A percentile compares a stretch with the other conserved stretches of the same genome.
Conservation (phyloP, 2,113 vertebrate species). For the Lagopus leucura region DNA sequence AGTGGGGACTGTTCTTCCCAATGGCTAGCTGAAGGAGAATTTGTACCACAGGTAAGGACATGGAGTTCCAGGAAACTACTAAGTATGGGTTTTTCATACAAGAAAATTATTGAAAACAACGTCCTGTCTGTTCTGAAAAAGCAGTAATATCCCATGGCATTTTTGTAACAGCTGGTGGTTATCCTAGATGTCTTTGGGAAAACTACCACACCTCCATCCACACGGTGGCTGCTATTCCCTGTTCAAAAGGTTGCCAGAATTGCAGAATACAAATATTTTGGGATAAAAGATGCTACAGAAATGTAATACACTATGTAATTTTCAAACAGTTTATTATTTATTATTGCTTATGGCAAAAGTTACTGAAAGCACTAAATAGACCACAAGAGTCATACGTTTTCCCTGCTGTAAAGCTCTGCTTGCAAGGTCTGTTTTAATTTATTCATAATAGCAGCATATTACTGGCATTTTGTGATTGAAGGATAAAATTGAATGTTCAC, state of each 20-base stretch:
- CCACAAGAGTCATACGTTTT: neutral
- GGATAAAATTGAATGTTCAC: neutral
- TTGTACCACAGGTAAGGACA: neutral
- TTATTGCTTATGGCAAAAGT: neutral
- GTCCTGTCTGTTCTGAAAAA: neutral
- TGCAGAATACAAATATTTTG: neutral
- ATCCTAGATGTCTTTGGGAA: neutral
- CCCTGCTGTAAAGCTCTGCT: neutral
- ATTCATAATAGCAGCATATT: neutral
- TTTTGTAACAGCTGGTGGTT: neutral
- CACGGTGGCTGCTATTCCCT: neutral
- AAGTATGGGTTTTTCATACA: neutral
- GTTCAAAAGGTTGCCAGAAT: neutral
- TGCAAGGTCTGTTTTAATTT: neutral
- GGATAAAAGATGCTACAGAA: constrained; percentile 8
- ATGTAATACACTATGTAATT: neutral
- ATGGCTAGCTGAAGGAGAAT: neutral
- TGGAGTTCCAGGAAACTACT: neutral
- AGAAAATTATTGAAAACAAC: neutral
- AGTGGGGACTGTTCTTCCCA: neutral
- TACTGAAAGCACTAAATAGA: neutral
- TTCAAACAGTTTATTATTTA: neutral
- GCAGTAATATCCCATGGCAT: neutral
- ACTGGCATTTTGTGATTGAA: neutral
- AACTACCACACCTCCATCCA: neutral